Evolutionary conservation across 2,888 invertebrate species (phyloP), one percentile per base, ranked within the genome.

Genomic region (Heliconius hortense): DNA sequence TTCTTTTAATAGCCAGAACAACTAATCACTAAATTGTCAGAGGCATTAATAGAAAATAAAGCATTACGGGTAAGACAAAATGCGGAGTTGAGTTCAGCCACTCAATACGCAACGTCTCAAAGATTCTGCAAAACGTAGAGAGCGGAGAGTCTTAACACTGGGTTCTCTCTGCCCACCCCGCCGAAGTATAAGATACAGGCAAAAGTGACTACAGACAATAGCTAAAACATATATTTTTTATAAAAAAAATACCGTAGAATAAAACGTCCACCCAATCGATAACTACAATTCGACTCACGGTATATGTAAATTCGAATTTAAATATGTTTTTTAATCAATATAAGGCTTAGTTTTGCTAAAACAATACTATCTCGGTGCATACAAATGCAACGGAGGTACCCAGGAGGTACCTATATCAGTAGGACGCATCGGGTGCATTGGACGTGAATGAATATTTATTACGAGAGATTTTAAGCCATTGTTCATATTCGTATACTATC

Each of bases 321-420:
- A 91, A 91, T 90, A 87, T 85, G 86, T 84, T 87, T 90, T 89
- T 90, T 92, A 93, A 93, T 93, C 93, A 91, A 90, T 89, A 90
- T 89, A 87, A 86, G 84, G 84, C 84, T 86, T 84, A 83, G 84
- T 82, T 80, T 56, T 83, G 85, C 83, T 85, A 80, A 79, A 89
- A 92, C 92, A 92, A 92, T 92, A 89, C 86, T 92, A 92, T 92
- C 92, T 77, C 72, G 76, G 79, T 82, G 85, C 86, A 93, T 93
- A 92, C 89, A 91, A 92, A 91, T 90, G 84, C 21, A 35, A 21
- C n/a, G n/a, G 56, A n/a, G 56, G 56, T n/a, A 48, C 48, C 43
- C 15, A 48, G 15, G 43, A 48, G 43, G 43, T 24, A 24, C 13
- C 79, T 83, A 85, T 92, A 92, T 92, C 92, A 84, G 82, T 79